Conservation (phyloP, 2,797 vertebrate genomes). For the Sebastes miniatus region DNA sequence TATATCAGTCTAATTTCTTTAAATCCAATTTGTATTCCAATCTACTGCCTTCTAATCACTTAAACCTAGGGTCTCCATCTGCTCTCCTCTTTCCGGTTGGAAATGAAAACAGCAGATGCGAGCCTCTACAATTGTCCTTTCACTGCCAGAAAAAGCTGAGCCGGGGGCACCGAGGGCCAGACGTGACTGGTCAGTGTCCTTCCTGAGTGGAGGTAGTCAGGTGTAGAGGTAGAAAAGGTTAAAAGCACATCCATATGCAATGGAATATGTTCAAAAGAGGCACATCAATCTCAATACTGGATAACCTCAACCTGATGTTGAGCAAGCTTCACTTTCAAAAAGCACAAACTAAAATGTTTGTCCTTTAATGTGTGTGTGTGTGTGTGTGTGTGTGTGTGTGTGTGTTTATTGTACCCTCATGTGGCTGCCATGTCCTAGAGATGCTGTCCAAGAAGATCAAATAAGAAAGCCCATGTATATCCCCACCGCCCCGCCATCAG, state of each 20-base stretch:
- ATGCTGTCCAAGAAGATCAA: constrained; percentile 22
- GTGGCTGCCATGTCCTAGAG: not conserved
- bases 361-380: not conserved
- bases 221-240: constrained; percentile 49
- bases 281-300: constrained; percentile 34
- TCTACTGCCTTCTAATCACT: constrained; percentile 97
- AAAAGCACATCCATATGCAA: constrained; percentile 47
- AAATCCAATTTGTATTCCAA: constrained; percentile 99
- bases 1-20: constrained; percentile 99
- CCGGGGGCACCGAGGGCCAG: constrained; percentile 24
- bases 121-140: constrained; percentile 89
- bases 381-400: not conserved
- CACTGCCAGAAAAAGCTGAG: constrained; percentile 80
- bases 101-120: constrained; percentile 91
- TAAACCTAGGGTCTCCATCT: constrained; percentile 98
- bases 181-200: constrained; percentile 55
- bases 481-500: constrained; percentile 33
- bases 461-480: constrained; percentile 48
- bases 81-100: constrained; percentile 84
- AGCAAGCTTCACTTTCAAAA: constrained; percentile 5
- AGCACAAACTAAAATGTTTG: constrained; percentile 7
- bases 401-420: not conserved
- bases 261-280: constrained; percentile 24
- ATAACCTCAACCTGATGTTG: not conserved
- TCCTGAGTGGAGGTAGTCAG: constrained; percentile 76